Evolutionary conservation across 2,797 vertebrate genomes (phyloP), one percentile per base, ranked within the genome.

Genomic region (Amniataba percoides): DNA sequence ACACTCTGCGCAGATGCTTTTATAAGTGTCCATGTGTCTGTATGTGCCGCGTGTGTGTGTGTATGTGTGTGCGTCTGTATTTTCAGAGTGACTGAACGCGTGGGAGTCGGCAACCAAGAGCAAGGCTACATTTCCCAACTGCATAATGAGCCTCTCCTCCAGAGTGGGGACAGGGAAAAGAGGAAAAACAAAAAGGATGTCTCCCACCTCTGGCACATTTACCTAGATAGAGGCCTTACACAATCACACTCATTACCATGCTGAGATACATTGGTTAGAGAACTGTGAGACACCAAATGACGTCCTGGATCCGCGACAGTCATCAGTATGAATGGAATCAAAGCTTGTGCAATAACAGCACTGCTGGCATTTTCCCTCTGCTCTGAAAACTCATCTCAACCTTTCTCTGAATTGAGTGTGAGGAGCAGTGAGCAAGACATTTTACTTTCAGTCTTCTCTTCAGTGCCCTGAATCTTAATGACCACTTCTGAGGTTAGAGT

Each of bases 121-220:
- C 16, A 4, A 57, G 74, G 75, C 90, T 88, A 83, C 84, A 85
- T 89, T 93, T 92, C 80, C 87, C 89, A 92, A 74, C 84, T 88
- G 80, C 72, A 85, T 85, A 85, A 85, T 83, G 58, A 83, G 59
- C 53, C 76, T 83, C 51, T 74, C 56, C 51, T 74, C 56, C 12
- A 9, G 61, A 79, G 71, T 74, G 52, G 55, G 59, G 49, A 80
- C 43, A 71, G 55, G 59, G 49, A 80, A 39, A 71, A 71, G 67
- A 78, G 51, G 57, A 62, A 77, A 80, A 81, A 65, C 67, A 55
- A 45, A 74, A 77, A 81, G 45, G 57, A 64, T 51, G 63, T 75
- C 68, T 84, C 57, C 82, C 68, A 78, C 81, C 61, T 74, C 72
- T 85, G 80, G 83, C 78, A 87, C 78, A 78, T 83, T 82, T 83